Conservation (phyloP, 2,888 invertebrate genomes). For the Eupithecia vulgata region DNA sequence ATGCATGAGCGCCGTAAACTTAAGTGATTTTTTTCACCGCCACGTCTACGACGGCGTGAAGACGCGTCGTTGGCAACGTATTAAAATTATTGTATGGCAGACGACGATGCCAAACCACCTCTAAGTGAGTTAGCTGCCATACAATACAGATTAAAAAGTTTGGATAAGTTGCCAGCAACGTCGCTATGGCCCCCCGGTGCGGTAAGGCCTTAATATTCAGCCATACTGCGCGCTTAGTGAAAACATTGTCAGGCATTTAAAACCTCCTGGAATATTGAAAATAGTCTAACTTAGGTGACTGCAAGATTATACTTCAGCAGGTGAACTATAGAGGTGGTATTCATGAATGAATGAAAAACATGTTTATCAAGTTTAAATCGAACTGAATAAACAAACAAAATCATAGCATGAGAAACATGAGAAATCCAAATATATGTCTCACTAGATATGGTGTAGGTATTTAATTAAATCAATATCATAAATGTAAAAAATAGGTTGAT, state of each 20-base stretch:
- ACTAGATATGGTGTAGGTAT: not conserved
- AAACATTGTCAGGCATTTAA: not conserved
- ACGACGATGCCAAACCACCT: too few species aligned
- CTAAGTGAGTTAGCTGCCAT: too few species aligned
- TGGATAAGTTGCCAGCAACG: too few species aligned
- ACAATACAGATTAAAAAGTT: too few species aligned
- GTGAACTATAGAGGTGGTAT: not conserved
- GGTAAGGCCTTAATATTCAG: too few species aligned
- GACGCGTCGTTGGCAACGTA: too few species aligned
- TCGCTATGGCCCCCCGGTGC: too few species aligned
- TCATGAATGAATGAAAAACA: not conserved
- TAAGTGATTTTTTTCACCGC: too few species aligned
- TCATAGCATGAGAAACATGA: not conserved
- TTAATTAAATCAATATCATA: not conserved
- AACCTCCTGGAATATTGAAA: not conserved
- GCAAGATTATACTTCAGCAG: not conserved
- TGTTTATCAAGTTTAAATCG: not conserved
- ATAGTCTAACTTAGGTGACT: not conserved
- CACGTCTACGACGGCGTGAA: too few species aligned
- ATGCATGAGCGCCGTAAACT: too few species aligned
- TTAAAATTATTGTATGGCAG: too few species aligned
- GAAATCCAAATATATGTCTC: not conserved
- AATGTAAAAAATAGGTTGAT: not conserved
- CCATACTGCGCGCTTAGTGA: not conserved
- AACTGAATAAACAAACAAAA: not conserved